Conservation (phyloP, 2,113 vertebrate species). For the Hydrolagus affinis region DNA sequence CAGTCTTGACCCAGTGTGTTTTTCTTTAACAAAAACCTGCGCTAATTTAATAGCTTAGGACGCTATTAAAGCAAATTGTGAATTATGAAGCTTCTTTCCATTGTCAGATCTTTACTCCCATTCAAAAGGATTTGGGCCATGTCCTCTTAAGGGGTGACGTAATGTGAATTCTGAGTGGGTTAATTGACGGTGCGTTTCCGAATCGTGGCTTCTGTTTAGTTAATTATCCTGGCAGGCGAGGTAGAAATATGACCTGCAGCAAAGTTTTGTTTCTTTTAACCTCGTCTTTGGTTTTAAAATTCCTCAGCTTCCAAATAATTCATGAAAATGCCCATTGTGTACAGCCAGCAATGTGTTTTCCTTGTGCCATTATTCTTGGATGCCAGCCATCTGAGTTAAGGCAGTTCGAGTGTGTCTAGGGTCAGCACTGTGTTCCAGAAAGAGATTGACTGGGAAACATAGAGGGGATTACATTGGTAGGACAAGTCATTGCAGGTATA, state of each 20-base stretch:
- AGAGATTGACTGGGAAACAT: not conserved
- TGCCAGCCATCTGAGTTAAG: not conserved
- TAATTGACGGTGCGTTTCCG: not conserved
- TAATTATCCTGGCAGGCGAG: no score
- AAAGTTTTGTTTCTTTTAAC: not conserved
- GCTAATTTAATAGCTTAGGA: not conserved
- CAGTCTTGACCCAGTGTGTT: slow-evolving; percentile 11
- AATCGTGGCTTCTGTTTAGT: not conserved
- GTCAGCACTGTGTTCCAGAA: not conserved
- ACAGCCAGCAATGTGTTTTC: not conserved
- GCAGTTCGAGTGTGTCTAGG: no score
- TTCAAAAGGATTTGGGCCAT: not conserved
- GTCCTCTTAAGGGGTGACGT: not conserved
- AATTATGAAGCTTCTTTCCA: not conserved
- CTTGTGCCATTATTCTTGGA: not conserved
- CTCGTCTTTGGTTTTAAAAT: not conserved
- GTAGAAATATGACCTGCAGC: no score
- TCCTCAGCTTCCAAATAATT: not conserved
- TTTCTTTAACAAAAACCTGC: not conserved
- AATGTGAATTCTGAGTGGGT: not conserved
- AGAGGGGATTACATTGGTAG: not conserved
- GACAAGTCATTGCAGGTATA: not conserved
- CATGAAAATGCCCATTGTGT: not conserved
- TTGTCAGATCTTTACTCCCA: not conserved
- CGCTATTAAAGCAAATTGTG: not conserved